A percentile compares a stretch with the other conserved stretches of the same genome.
These are phyloP conservation scores for Meghimatium bilineatum DNA, from an alignment of 2,888 invertebrate genomes.

Conservation along the genomic window DNA sequence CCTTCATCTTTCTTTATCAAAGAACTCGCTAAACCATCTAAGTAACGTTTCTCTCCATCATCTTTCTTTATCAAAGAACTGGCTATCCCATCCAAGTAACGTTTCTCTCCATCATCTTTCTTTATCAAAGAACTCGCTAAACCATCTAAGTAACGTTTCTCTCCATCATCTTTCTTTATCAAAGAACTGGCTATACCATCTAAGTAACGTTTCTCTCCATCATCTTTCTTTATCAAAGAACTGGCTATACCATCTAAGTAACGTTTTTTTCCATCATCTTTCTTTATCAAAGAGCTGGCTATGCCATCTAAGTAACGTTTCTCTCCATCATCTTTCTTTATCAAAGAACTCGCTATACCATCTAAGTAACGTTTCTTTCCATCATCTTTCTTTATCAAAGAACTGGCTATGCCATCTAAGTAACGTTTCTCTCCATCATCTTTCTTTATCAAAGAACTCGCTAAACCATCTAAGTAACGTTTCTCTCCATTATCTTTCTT, in stretches of 20 bases:
- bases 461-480: neutral
- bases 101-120: constrained; percentile 10
- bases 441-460: neutral
- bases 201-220: neutral
- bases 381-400: neutral
- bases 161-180: neutral
- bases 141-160: neutral
- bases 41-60: neutral
- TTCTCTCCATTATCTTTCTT: neutral
- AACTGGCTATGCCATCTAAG: constrained; percentile 14
- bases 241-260: constrained; percentile 13
- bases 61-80: constrained; percentile 3
- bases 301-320: neutral
- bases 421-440: neutral
- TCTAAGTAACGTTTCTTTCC: constrained; percentile 2
- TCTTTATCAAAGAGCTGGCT: neutral
- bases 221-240: constrained; percentile 11
- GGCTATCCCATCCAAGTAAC: constrained; percentile 3
- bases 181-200: constrained; percentile 17
- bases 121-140: neutral
- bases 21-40: neutral
- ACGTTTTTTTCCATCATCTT: neutral
- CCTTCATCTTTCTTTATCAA: neutral
- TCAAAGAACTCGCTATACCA: constrained; percentile 3
- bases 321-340: neutral